phyloP scores from a whole-genome alignment of 2,113 vertebrate species.

The Chiloscyllium plagiosum region DNA sequence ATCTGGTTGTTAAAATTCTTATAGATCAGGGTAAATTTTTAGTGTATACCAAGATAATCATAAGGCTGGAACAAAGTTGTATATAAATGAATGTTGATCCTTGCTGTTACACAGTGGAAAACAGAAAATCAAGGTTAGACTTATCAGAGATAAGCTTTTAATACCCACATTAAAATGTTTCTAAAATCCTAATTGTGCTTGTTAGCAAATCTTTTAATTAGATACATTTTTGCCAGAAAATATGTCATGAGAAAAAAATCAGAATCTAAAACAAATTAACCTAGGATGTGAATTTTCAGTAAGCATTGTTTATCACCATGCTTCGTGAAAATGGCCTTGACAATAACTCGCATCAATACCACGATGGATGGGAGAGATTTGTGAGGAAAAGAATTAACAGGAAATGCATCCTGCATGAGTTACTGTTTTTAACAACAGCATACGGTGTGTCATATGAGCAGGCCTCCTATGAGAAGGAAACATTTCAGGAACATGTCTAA shows the following conservation, averaged over 20 bases:
- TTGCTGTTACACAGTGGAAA: background rate
- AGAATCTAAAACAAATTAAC: background rate
- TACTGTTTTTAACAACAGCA: background rate
- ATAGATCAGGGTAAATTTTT: background rate
- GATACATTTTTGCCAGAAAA: background rate
- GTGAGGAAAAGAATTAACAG: background rate
- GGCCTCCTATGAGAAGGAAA: background rate
- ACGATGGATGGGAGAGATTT: background rate
- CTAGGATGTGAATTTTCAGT: background rate
- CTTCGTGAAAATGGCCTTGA: background rate
- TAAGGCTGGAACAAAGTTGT: background rate
- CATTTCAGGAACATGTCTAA: background rate
- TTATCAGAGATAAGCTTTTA: background rate
- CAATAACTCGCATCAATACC: background rate
- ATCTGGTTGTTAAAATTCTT: background rate
- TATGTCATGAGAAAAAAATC: background rate
- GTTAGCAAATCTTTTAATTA: background rate
- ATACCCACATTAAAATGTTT: background rate
- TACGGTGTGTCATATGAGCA: no score
- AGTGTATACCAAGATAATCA: background rate
- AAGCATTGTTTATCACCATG: background rate
- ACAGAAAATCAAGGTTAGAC: background rate
- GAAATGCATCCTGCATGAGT: background rate
- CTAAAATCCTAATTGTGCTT: background rate
- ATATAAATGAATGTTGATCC: background rate